phyloP scores from a whole-genome alignment of 2,113 vertebrate species.

The Myotis lucifugus region DNA sequence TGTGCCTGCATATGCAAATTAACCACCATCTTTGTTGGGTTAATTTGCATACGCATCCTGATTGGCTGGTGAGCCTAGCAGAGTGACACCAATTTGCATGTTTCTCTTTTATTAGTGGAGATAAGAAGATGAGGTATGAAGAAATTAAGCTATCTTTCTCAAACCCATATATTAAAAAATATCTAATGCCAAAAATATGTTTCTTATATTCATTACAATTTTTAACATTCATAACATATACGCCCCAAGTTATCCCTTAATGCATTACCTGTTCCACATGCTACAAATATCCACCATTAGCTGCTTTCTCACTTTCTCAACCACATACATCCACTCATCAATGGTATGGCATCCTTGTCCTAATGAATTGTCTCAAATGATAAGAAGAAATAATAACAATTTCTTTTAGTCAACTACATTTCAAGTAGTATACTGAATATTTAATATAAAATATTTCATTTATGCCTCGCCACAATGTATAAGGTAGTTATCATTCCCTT shows the following conservation, averaged over 20 bases:
- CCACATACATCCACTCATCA: background rate
- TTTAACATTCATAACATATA: background rate
- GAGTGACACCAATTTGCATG: too few relatives aligned
- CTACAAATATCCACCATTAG: background rate
- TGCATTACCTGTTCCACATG: background rate
- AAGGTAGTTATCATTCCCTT: background rate
- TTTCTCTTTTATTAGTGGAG: too few relatives aligned
- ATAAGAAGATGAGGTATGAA: background rate
- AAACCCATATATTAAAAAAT: background rate
- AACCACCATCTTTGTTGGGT: too few relatives aligned
- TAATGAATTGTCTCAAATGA: background rate
- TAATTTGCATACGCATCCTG: too few relatives aligned
- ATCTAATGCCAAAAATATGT: background rate
- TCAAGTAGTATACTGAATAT: background rate
- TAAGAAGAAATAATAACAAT: background rate
- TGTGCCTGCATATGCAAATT: too few relatives aligned
- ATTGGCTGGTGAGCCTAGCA: too few relatives aligned
- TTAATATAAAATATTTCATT: slow-evolving; percentile 20
- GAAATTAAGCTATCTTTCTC: background rate
- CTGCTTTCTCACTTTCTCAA: background rate
- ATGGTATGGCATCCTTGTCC: background rate
- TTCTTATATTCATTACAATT: background rate
- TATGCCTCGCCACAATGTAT: background rate
- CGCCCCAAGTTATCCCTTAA: background rate
- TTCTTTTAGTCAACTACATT: background rate